Evolutionary conservation across 1,140 invertebrate genomes (phyloP), one percentile per base, ranked within the genome.

Genomic region (Pseudomyrmex pallidus): DNA sequence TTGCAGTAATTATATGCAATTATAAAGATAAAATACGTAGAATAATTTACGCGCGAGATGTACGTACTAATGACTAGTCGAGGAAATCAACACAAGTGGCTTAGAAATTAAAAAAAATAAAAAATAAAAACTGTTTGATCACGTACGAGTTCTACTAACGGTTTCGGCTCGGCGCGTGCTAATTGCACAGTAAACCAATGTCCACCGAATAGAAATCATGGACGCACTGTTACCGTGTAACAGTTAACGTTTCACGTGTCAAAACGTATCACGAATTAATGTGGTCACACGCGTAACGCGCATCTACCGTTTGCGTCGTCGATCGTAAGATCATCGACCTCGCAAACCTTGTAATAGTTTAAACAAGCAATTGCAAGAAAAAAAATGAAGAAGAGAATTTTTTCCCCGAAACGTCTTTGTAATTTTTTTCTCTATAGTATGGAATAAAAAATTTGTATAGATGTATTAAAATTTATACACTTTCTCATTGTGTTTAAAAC

Each of bases 141-240:
- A 86, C 84, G 84, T 86, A 63, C 62, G 59, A 85, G 70, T 62
- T 68, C 20, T 62, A 59, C 52, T 86, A 86, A 86, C 84, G 82
- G 84, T 85, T 35, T 72, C 25, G 13, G 10, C 22, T 17, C 52
- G 20, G 35, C 74, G 74, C 20, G 82, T 77, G 67, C 85, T 84
- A 86, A 86, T 86, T 86, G 73, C 66, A 78, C 64, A 35, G n/a
- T 74, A 52, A 85, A 67, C 77, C 50, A 56, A 66, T 66, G 54
- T 83, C 62, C 63, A 56, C 50, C 13, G 13, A 67, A 57, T 67
- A 57, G 50, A 64, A 77, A 66, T 77, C 48, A 54, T 20, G 52
- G 22, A n/a, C 13, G 50, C n/a, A 46, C 50, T 52, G 35, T 7
- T 35, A 7, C 62, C 35, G 50, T 57, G 12, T 66, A 77, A 67